These are phyloP conservation scores for Brachionus calyciflorus DNA, from an alignment of 1,140 invertebrate genomes.

Conservation along the genomic window DNA sequence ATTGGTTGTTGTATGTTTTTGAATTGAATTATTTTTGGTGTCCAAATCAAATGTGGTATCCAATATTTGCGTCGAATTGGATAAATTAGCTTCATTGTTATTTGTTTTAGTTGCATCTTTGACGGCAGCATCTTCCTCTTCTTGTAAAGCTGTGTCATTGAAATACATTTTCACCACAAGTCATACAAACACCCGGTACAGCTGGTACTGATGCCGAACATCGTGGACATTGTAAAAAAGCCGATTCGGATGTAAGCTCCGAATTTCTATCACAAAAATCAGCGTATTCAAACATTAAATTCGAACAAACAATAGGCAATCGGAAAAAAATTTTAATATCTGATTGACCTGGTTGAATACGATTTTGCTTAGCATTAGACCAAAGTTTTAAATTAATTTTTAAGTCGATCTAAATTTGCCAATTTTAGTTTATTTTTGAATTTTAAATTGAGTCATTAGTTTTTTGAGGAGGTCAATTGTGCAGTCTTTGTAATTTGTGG, in stretches of 20 bases:
- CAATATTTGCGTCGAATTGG: conserved; percentile 28
- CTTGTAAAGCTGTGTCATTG: background rate
- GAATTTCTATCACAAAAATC: conserved; percentile 85
- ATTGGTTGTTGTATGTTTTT: background rate
- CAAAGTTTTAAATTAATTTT: conserved; percentile 86
- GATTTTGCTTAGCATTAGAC: conserved; percentile 91
- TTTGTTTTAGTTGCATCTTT: background rate
- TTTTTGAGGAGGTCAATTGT: too few species aligned
- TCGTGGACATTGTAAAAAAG: conserved; percentile 89
- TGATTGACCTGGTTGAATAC: conserved; percentile 77
- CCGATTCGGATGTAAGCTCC: conserved; percentile 58
- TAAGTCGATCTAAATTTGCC: too few species aligned
- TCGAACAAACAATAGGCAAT: conserved; percentile 90
- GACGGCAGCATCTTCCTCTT: background rate
- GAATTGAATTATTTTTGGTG: background rate
- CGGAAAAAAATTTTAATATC: conserved; percentile 81
- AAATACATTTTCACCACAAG: background rate
- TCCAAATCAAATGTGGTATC: conserved; percentile 40
- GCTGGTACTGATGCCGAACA: conserved; percentile 90
- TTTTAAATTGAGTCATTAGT: too few species aligned
- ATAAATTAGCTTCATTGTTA: conserved; percentile 9
- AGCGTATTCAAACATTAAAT: conserved; percentile 97
- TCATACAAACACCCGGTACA: conserved; percentile 84
- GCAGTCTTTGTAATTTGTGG: too few species aligned
- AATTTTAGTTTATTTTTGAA: too few species aligned